Evolutionary conservation across 2,888 invertebrate genomes (phyloP).

Genomic region (Spilarctia lutea): DNA sequence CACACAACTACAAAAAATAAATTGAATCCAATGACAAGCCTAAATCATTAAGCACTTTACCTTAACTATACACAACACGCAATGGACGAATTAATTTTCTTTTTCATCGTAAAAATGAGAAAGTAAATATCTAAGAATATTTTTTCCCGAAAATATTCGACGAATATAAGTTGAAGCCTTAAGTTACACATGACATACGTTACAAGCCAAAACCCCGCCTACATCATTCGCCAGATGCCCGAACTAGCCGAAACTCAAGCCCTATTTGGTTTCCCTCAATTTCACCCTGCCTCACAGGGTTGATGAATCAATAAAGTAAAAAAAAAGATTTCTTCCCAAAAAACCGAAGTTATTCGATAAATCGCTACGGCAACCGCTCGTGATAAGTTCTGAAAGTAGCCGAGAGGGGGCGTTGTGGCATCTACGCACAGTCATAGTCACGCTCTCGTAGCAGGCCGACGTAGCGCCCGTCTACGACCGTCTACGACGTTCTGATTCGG

Average conservation of each 20-base stretch:
- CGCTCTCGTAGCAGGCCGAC: slow-evolving; percentile 54
- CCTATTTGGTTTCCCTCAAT: slow-evolving; percentile 45
- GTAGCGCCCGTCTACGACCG: slow-evolving; percentile 45
- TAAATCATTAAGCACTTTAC: not conserved
- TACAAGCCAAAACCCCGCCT: slow-evolving; percentile 29
- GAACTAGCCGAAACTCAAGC: slow-evolving; percentile 31
- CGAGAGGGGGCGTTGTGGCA: slow-evolving; percentile 52
- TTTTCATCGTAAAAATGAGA: slow-evolving; percentile 2
- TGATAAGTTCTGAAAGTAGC: slow-evolving; percentile 50
- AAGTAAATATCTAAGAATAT: not conserved
- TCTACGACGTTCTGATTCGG: slow-evolving; percentile 35
- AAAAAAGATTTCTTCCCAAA: slow-evolving; percentile 25
- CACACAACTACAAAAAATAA: not conserved
- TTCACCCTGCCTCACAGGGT: slow-evolving; percentile 32
- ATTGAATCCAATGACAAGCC: not conserved
- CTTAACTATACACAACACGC: not conserved
- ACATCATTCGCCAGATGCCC: slow-evolving; percentile 27
- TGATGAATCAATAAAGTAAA: slow-evolving; percentile 48
- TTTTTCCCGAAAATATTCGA: not conserved
- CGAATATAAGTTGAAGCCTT: slow-evolving; percentile 9
- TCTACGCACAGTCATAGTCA: slow-evolving; percentile 63
- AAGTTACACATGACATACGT: slow-evolving; percentile 18
- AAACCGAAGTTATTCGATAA: slow-evolving; percentile 53
- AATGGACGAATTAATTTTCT: not conserved
- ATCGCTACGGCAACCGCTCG: slow-evolving; percentile 46